Evolutionary conservation across 1,140 invertebrate species (phyloP).

Genomic region (Plectrocnemia conspersa): DNA sequence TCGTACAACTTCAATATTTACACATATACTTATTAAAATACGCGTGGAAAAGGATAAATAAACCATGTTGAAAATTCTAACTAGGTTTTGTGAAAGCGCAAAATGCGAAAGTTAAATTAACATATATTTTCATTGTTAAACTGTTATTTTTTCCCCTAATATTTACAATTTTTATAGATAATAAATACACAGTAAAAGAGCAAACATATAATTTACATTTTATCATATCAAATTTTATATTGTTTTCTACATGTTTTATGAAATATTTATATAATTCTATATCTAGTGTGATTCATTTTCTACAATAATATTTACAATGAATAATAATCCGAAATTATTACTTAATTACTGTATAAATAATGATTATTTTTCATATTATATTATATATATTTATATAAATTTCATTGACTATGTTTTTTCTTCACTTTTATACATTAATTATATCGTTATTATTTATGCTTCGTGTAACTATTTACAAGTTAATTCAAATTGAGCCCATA

Average conservation of each 20-base stretch:
- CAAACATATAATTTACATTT: conserved; percentile 11
- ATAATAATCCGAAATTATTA: conserved; percentile 10
- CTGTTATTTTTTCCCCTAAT: no score
- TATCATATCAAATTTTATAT: conserved; percentile 10
- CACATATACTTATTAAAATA: conserved; percentile 2
- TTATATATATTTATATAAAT: conserved; percentile 10
- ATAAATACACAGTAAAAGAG: no score
- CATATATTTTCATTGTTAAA: no score
- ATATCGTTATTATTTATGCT: no score
- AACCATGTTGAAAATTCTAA: no score
- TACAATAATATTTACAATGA: conserved; percentile 21
- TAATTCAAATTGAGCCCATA: conserved; percentile 7
- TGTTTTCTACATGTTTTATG: conserved; percentile 6
- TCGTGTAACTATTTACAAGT: conserved; percentile 17
- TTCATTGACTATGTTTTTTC: conserved; percentile 19
- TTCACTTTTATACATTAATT: conserved; percentile 10
- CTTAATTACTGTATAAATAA: conserved; percentile 7
- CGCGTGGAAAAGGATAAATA: no score
- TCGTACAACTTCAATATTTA: background rate
- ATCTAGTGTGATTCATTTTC: conserved; percentile 12
- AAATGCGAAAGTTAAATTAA: no score
- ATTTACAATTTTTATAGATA: no score
- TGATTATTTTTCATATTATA: conserved; percentile 1
- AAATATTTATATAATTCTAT: conserved; percentile 5
- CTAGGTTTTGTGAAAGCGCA: no score